Evolutionary conservation across 1,140 invertebrate genomes (phyloP), one percentile per base, ranked within the genome.

Genomic region (Panagrolaimus sp.): DNA sequence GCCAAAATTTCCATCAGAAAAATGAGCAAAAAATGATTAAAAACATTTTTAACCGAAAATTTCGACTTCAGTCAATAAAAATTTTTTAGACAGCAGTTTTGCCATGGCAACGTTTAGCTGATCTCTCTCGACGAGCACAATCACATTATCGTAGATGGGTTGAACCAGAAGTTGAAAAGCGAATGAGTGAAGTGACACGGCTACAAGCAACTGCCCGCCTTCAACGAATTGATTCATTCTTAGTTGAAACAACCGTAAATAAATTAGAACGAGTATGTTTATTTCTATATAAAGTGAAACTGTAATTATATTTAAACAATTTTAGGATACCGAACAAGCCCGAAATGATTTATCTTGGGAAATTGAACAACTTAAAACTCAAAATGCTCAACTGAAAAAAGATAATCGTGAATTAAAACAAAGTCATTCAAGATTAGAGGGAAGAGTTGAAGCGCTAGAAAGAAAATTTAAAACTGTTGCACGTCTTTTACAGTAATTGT

Each of bases 381-480:
- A 80, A 48, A 80, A 81, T 65, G 25, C 31, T n/a, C 73, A 75
- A 66, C 74, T 80, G 31, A 77, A 78, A 63, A 80, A 82, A 44
- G 79, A 80, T 57, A 82, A 78, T 64, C 72, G 79, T 11, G 75
- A 81, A 45, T 53, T 82, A 48, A 81, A 80, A 62, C 68, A 73
- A 48, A 61, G 70, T 31, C 79, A 79, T 44, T 47, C 74, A 53
- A 77, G 66, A 42, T 66, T 82, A 43, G 80, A 82, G 45, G 66
- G 64, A 42, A 68, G 80, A 43, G 68, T 82, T 8, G 80, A 82
- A 16, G 68, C 67, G 16, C 44, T 82, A 42, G 80, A 82, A 62
- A 62, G 76, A 16, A 82, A 82, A 67, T 80, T 82, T 67, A 79
- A 80, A 57, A 82, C 81, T 9, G 67, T 82, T 57, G 81, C 76